Conservation (phyloP, 2,113 vertebrate genomes). For the Strigops habroptila region DNA sequence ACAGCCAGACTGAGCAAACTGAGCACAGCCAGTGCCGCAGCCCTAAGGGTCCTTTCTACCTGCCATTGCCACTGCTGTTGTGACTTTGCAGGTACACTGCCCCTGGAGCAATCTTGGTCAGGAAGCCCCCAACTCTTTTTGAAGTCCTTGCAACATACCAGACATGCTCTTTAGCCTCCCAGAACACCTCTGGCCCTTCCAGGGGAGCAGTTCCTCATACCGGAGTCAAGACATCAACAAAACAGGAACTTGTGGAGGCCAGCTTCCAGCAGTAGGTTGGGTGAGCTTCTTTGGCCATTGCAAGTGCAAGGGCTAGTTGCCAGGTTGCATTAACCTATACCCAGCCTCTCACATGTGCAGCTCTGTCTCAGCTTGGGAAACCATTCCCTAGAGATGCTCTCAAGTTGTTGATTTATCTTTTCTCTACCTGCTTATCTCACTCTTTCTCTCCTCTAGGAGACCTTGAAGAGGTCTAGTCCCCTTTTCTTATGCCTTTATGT, state of each 20-base stretch:
- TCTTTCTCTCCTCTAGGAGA: background rate
- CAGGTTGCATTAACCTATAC: background rate
- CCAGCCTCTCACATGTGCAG: background rate
- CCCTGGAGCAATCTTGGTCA: background rate
- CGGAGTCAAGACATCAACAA: background rate
- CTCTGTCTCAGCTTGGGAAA: background rate
- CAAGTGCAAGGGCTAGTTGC: background rate
- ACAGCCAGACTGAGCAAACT: background rate
- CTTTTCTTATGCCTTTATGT: background rate
- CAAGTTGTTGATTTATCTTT: background rate
- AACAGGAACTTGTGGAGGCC: background rate
- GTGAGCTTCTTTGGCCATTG: background rate
- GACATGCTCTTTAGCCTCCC: background rate
- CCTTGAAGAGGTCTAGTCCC: background rate
- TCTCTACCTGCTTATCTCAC: background rate
- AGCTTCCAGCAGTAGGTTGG: background rate
- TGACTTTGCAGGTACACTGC: fast-evolving
- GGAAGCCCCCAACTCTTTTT: background rate
- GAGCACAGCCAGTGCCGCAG: background rate
- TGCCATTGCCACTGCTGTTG: background rate
- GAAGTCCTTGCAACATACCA: background rate
- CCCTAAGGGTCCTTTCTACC: background rate
- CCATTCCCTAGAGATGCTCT: background rate
- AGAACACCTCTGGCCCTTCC: background rate
- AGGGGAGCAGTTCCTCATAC: background rate